Conservation (phyloP, 2,888 invertebrate species). For the Ectemnius continuus region DNA sequence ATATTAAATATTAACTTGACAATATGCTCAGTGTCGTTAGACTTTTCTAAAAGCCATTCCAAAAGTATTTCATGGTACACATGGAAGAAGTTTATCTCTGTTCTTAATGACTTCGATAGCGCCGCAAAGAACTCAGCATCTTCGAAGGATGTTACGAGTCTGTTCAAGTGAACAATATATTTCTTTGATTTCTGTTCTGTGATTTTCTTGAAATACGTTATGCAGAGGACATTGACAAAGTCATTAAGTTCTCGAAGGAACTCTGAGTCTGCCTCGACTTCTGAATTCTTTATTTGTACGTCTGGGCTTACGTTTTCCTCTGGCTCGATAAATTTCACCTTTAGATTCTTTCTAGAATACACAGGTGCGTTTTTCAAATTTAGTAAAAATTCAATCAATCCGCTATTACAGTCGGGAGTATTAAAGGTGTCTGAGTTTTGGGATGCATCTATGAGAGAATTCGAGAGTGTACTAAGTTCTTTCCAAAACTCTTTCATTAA, state of each 20-base stretch:
- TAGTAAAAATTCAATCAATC: slow-evolving; percentile 79
- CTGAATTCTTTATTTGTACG: slow-evolving; percentile 20
- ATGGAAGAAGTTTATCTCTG: slow-evolving; percentile 65
- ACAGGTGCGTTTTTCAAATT: slow-evolving; percentile 77
- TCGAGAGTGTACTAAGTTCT: slow-evolving; percentile 72
- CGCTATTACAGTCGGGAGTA: slow-evolving; percentile 47
- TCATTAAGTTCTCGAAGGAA: slow-evolving; percentile 79
- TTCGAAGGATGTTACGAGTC: slow-evolving; percentile 81
- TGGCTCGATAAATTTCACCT: slow-evolving; percentile 80
- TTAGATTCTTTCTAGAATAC: slow-evolving; percentile 78
- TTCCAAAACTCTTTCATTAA: slow-evolving; percentile 77
- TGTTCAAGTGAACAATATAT: slow-evolving; percentile 79
- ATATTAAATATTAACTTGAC: slow-evolving; percentile 83
- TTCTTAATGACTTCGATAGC: slow-evolving; percentile 73
- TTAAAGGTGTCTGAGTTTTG: slow-evolving; percentile 49
- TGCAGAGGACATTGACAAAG: slow-evolving; percentile 78
- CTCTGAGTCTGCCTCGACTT: slow-evolving; percentile 63
- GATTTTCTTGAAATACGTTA: slow-evolving; percentile 81
- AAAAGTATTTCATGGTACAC: slow-evolving; percentile 77
- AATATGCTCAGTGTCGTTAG: slow-evolving; percentile 80
- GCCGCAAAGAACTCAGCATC: slow-evolving; percentile 79
- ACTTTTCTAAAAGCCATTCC: slow-evolving; percentile 79
- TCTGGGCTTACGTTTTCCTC: slow-evolving; percentile 57
- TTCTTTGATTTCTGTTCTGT: slow-evolving; percentile 75
- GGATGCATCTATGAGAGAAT: slow-evolving; percentile 53